Evolutionary conservation across 2,888 invertebrate genomes (phyloP).

Genomic region (Hymenopus coronatus): DNA sequence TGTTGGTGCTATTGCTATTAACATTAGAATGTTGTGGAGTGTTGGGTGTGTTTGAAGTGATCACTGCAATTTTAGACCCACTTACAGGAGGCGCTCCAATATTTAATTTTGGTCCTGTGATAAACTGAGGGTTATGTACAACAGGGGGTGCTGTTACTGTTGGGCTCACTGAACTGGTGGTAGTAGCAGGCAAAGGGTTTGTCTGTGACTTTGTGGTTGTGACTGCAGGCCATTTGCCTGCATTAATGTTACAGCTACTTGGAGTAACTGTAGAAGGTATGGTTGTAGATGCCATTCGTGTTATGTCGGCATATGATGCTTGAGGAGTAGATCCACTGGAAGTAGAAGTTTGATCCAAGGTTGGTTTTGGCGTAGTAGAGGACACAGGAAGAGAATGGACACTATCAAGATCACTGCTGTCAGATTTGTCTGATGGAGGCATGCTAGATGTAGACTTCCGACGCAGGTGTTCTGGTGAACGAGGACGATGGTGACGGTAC

Average conservation of each 20-base stretch:
- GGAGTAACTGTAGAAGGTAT: slow-evolving; percentile 32
- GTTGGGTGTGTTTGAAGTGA: background rate
- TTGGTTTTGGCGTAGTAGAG: slow-evolving; percentile 48
- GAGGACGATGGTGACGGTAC: slow-evolving; percentile 39
- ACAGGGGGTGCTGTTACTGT: background rate
- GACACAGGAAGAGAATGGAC: slow-evolving; percentile 77
- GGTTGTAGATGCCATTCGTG: slow-evolving; percentile 52
- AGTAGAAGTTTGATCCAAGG: slow-evolving; percentile 39
- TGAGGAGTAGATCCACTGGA: slow-evolving; percentile 48
- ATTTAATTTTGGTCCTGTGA: slow-evolving; percentile 31
- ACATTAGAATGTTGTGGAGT: background rate
- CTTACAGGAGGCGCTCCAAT: slow-evolving; percentile 34
- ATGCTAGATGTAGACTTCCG: slow-evolving; percentile 73
- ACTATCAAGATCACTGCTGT: slow-evolving; percentile 75
- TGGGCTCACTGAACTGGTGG: background rate
- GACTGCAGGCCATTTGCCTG: slow-evolving; percentile 27
- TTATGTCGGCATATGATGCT: slow-evolving; percentile 81
- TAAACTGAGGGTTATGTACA: slow-evolving; percentile 26
- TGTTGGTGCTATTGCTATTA: background rate
- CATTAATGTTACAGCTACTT: slow-evolving; percentile 24
- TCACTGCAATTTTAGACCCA: slow-evolving; percentile 25
- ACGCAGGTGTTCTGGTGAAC: slow-evolving; percentile 44
- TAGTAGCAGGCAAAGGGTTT: background rate
- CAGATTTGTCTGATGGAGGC: slow-evolving; percentile 81
- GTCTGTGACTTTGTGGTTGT: slow-evolving; percentile 7